phyloP scores from a whole-genome alignment of 1,140 invertebrate genomes.

The Diorhabda sublineata region DNA sequence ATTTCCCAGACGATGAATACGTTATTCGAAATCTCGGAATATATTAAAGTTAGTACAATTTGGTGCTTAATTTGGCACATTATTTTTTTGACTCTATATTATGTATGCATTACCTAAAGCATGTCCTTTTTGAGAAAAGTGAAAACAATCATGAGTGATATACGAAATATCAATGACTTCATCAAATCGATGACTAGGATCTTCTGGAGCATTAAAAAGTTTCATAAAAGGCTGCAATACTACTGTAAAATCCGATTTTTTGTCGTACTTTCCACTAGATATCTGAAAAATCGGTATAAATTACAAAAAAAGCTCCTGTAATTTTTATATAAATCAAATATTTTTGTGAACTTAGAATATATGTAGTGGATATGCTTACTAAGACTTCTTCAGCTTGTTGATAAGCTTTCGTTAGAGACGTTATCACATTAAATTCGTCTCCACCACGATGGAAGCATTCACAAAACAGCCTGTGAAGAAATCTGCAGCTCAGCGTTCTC shows the following conservation, averaged over 20 bases:
- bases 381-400: conserved; percentile 60
- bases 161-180: conserved; percentile 63
- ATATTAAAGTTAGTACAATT: no score
- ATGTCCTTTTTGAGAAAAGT: conserved; percentile 70
- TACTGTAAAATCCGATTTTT: conserved; percentile 62
- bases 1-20: no score
- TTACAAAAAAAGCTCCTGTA: background rate
- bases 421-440: conserved; percentile 53
- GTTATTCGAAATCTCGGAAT: no score
- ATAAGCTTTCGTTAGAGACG: conserved; percentile 57
- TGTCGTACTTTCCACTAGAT: conserved; percentile 55
- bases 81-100: no score
- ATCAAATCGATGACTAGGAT: conserved; percentile 30
- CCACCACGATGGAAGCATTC: conserved; percentile 64
- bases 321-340: background rate
- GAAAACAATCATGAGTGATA: conserved; percentile 73
- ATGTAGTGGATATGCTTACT: conserved; percentile 43
- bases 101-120: conserved; percentile 48
- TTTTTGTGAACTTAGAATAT: background rate
- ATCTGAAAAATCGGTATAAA: conserved; percentile 46
- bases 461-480: conserved; percentile 67
- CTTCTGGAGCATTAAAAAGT: conserved; percentile 53
- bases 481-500: conserved; percentile 60
- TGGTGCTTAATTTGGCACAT: no score
- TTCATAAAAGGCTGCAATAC: conserved; percentile 63